These are phyloP conservation scores for Todus mexicanus DNA, from an alignment of 2,797 vertebrate genomes.

Conservation along the genomic window DNA sequence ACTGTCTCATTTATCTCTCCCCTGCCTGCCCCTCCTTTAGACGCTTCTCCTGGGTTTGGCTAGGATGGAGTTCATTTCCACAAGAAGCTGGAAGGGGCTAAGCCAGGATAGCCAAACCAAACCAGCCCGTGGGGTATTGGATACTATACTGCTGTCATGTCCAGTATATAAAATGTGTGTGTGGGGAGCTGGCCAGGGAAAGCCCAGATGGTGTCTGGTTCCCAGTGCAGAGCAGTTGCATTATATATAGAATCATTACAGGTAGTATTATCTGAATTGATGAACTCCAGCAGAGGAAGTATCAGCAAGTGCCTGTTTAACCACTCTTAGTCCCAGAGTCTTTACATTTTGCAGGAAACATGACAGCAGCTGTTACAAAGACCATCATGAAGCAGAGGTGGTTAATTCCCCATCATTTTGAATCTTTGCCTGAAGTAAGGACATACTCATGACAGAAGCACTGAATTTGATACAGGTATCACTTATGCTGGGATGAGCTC, in stretches of 20 bases:
- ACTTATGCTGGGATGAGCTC: background rate
- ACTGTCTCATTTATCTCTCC: background rate
- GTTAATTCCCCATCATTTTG: background rate
- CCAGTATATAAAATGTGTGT: background rate
- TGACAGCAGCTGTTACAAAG: background rate
- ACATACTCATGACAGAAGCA: background rate
- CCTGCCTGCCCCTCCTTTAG: background rate
- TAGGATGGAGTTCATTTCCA: background rate
- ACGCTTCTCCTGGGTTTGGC: background rate
- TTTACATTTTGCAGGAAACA: background rate
- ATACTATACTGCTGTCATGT: background rate
- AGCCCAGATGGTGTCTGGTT: background rate
- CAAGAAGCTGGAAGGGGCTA: background rate
- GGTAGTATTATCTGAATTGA: background rate
- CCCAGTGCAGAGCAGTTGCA: background rate
- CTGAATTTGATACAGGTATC: background rate
- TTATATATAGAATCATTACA: background rate
- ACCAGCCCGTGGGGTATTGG: background rate
- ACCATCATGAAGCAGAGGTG: background rate
- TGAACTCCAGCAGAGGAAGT: background rate
- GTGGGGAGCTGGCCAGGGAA: background rate
- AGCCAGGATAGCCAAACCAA: background rate
- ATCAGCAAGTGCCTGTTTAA: background rate
- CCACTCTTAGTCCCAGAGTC: background rate
- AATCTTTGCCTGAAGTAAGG: background rate